These are phyloP conservation scores for Ganaspis sp. DNA, from an alignment of 1,140 invertebrate genomes.

Conservation along the genomic window DNA sequence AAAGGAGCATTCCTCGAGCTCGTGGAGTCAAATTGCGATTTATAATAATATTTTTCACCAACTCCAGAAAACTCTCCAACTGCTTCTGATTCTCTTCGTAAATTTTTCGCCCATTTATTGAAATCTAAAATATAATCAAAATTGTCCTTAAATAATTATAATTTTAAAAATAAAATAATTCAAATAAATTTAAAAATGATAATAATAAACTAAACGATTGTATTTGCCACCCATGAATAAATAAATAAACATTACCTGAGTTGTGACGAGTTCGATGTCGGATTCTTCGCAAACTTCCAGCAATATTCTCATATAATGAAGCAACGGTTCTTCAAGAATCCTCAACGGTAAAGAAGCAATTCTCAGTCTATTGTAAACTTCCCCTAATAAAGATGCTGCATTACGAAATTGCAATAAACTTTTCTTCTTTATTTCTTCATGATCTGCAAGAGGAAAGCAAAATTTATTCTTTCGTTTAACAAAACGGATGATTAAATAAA, in stretches of 20 bases:
- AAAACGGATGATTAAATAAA: constrained; percentile 35
- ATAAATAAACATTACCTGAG: constrained; percentile 43
- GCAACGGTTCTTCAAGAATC: constrained; percentile 38
- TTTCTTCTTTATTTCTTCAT: constrained; percentile 41
- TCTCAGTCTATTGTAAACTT: constrained; percentile 41
- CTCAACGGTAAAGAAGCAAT: constrained; percentile 30
- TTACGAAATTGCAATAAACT: constrained; percentile 42
- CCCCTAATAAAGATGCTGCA: constrained; percentile 44
- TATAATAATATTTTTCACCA: constrained; percentile 42
- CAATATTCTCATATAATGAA: constrained; percentile 48
- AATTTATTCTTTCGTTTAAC: no score
- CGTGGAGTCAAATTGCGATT: constrained; percentile 47
- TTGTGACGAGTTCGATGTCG: constrained; percentile 46
- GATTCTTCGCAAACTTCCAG: constrained; percentile 45
- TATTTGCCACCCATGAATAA: no score
- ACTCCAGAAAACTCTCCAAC: constrained; percentile 40
- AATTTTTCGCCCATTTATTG: constrained; percentile 44
- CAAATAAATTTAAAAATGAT: background rate
- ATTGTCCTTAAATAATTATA: no score
- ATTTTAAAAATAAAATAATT: background rate
- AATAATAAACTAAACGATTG: no score
- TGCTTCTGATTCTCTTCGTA: constrained; percentile 15
- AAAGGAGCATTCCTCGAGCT: constrained; percentile 47
- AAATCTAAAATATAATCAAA: constrained; percentile 39
- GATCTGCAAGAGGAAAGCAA: constrained; percentile 40